Conservation (phyloP, 2,797 vertebrate species). For the Argya squamiceps region DNA sequence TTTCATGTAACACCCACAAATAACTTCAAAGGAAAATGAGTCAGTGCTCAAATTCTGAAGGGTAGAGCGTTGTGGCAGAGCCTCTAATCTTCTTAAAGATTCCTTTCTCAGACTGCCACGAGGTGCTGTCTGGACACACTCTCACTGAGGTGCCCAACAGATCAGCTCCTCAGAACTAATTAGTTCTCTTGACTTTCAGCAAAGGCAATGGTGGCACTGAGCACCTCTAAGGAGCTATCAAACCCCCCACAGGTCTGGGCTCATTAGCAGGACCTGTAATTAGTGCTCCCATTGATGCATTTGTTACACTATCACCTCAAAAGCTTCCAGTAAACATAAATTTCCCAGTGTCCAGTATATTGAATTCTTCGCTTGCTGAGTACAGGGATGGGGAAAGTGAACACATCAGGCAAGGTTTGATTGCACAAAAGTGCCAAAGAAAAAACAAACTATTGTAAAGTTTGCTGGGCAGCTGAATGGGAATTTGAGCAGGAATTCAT, state of each 20-base stretch:
- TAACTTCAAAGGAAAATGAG: background rate
- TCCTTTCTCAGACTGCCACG: background rate
- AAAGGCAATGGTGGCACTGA: background rate
- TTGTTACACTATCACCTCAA: background rate
- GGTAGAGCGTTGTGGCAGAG: background rate
- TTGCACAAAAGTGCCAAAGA: background rate
- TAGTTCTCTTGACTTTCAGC: background rate
- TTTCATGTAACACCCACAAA: background rate
- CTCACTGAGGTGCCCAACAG: background rate
- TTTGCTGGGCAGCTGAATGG: background rate
- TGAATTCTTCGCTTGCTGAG: background rate
- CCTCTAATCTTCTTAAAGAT: background rate
- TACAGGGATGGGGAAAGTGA: background rate
- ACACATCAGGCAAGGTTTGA: background rate
- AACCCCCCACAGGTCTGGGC: background rate
- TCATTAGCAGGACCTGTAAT: background rate
- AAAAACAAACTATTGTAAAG: background rate
- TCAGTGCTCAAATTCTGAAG: background rate
- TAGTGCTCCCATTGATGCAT: background rate
- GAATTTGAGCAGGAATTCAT: conserved; percentile 1
- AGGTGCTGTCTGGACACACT: background rate
- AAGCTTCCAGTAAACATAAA: background rate
- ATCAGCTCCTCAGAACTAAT: background rate
- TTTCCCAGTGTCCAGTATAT: background rate
- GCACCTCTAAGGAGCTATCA: background rate